Conservation (phyloP, 2,797 vertebrate genomes). For the Columba guinea region DNA sequence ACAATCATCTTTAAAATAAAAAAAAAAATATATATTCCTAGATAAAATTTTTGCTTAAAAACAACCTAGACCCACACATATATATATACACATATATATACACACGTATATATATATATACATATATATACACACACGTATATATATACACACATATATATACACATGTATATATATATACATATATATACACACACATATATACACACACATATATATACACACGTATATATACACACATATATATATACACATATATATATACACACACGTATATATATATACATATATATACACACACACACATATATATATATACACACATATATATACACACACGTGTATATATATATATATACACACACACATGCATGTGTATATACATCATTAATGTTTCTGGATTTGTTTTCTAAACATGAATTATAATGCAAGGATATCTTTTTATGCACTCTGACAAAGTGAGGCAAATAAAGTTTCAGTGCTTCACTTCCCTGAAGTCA, state of each 20-base stretch:
- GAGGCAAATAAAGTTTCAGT: not conserved
- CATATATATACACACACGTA: fast-evolving
- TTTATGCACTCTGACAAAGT: not conserved
- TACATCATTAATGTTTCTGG: fast-evolving
- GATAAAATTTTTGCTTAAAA: not conserved
- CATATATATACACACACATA: not conserved
- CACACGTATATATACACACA: not conserved
- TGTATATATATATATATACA: fast-evolving
- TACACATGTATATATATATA: fast-evolving
- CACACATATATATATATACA: too few species aligned
- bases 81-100: too few species aligned
- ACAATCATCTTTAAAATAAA: not conserved
- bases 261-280: too few species aligned
- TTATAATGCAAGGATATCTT: not conserved
- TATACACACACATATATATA: not conserved
- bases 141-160: fast-evolving
- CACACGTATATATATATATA: fast-evolving
- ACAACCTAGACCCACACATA: not conserved
- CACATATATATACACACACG: not conserved
- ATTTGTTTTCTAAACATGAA: not conserved
- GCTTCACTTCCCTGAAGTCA: not conserved
- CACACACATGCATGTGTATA: fast-evolving
- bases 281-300: too few species aligned
- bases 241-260: not conserved
- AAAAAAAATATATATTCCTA: not conserved